Evolutionary conservation across 2,113 vertebrate species (phyloP), one percentile per base, ranked within the genome.

Genomic region (Alosa alosa): DNA sequence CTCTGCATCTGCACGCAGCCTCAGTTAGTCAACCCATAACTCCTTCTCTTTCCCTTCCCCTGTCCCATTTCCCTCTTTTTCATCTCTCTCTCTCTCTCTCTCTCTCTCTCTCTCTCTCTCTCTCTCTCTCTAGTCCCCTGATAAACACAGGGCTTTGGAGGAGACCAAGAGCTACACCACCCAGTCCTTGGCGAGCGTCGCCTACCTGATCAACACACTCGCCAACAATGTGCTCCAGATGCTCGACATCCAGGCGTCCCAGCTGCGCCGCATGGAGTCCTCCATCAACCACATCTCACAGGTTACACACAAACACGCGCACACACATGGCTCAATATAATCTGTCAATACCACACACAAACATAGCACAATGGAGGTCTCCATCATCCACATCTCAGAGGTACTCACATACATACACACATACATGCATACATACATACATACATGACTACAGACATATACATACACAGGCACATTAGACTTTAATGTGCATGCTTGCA

Each of bases 211-310:
- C 94, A 99, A 99, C 94, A 99, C 98, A 15, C 96, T 99, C 91
- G 98, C 98, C 93, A 99, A 99, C 96, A 99, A 99, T 96, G 98
- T 99, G 68, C 96, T 99, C 57, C 98, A 99, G 87, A 99, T 99
- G 98, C 95, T 99, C 90, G 98, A 99, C 94, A 99, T 99, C 89
- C 98, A 99, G 92, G 98, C 98, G 46, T 99, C 98, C 81, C 98
- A 99, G 89, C 96, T 99, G 81, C 97, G 98, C 44, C 97, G 98
- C 86, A 99, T 99, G 98, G 98, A 99, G 90, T 99, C 97, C 84
- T 99, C 98, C 88, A 99, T 99, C 96, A 99, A 99, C 93, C 98
- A 99, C 89, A 99, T 99, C 93, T 99, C 98, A 88, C 98, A 99
- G 96, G 98, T 99, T 31, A 55, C 4, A 68, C 2, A 84, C 6